Percentiles rank a stretch among this genome's conserved stretches.
phyloP scores from a whole-genome alignment of 1,140 invertebrate species.

The Procambarus virginalis region DNA sequence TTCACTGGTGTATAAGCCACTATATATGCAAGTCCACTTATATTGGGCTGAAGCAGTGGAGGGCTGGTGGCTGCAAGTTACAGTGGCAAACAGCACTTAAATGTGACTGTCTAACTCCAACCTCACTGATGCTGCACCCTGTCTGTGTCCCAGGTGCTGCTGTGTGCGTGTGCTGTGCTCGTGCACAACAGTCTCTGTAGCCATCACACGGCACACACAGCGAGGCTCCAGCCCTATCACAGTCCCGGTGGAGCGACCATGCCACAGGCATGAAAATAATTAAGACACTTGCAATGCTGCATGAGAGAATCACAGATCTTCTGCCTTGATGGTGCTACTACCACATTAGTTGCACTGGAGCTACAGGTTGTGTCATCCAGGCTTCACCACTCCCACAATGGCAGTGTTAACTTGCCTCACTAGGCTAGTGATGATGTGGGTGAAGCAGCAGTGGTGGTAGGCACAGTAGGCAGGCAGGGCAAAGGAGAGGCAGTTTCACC shows the following conservation, averaged over 20 bases:
- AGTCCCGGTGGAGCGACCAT: neutral
- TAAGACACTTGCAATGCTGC: constrained; percentile 67
- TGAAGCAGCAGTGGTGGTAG: constrained; percentile 1
- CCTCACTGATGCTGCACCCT: neutral
- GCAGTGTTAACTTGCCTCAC: constrained; percentile 3
- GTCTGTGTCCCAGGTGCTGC: neutral
- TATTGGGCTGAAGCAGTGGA: constrained; percentile 17
- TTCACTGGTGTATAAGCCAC: constrained; percentile 64
- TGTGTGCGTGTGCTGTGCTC: neutral
- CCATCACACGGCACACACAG: neutral
- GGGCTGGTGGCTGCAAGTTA: neutral
- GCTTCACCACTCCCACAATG: constrained; percentile 21
- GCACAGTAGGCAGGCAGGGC: constrained; percentile 1
- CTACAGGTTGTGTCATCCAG: neutral
- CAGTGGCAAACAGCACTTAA: constrained; percentile 1
- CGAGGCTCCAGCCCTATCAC: constrained; percentile 9
- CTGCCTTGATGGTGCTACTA: constrained; percentile 15
- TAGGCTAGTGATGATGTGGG: constrained; percentile 4
- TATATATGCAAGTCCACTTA: constrained; percentile 55
- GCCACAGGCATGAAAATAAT: constrained; percentile 14
- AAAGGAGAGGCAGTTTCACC: constrained; percentile 36
- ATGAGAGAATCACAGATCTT: constrained; percentile 66
- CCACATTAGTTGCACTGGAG: neutral
- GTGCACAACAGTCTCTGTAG: neutral
- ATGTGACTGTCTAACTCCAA: neutral